These are phyloP conservation scores for Otis tarda DNA, from an alignment of 2,113 vertebrate genomes.

Conservation along the genomic window DNA sequence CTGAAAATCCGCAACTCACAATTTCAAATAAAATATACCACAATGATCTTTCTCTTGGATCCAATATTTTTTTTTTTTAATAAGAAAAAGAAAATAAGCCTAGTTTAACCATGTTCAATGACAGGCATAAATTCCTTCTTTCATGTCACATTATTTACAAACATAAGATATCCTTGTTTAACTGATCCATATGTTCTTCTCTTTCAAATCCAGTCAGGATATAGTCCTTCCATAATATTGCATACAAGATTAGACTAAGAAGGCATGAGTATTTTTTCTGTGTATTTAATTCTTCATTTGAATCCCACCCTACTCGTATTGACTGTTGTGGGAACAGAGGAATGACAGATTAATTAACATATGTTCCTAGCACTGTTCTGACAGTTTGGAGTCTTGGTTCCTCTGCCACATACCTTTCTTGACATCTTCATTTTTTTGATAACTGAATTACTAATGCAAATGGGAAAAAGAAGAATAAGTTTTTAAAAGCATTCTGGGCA, in stretches of 20 bases:
- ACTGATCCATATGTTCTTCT: background rate
- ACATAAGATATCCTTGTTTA: background rate
- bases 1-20: background rate
- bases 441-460: background rate
- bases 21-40: background rate
- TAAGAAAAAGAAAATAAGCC: background rate
- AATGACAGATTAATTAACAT: background rate
- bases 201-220: background rate
- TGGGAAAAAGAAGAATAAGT: fast-evolving
- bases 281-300: background rate
- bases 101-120: background rate
- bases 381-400: background rate
- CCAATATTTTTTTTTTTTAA: background rate
- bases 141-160: background rate
- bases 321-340: background rate
- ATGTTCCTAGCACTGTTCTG: background rate
- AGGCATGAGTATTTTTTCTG: background rate
- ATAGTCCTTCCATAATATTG: background rate
- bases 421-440: background rate
- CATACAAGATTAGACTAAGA: background rate
- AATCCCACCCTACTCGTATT: background rate
- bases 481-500: background rate
- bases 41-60: background rate
- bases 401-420: background rate
- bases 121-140: background rate